Base-by-base conservation (phyloP, 2,888 invertebrate species). In the Tipula unca region DNA sequence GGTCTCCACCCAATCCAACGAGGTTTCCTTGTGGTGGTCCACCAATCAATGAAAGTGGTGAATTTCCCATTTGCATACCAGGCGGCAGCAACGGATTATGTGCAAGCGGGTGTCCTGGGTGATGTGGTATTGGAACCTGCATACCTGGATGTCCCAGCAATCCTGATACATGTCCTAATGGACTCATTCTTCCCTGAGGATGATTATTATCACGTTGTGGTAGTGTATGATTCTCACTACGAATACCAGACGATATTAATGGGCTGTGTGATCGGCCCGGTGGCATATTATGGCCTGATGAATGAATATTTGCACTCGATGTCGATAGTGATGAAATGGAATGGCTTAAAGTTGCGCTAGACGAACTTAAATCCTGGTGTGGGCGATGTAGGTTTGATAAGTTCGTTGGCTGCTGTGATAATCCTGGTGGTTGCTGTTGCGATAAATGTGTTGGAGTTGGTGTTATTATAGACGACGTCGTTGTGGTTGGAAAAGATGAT, bases 401-500 rank as follows among this genome's bases (percentile, higher is more conserved):
- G 87, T 88, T 90, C 85, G 86, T 87, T 20, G 87, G 87, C 69
- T 88, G 90, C 85, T 86, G 87, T 14, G 87, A 86, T 83, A 86
- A 48, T 29, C 42, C 83, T 1, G 83, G 29, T 69, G 86, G 54
- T 8, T 87, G 87, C 85, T 89, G 90, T 86, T 89, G 87, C 13
- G 86, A 83, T n/a, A 86, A 86, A 1, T 88, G 88, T 3, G 88
- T 90, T 1, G 89, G 88, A 32, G 88, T 88, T 1, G 91, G 91
- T 10, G 92, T 90, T 86, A 92, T 90, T 86, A 92, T 90, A 6
- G 90, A 89, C 54, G 87, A 86, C 20, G 87, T 69, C 36, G 86
- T 87, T 1, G 89, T 89, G 4, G 90, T 90, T 87, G 92, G 92
- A 84, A 92, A 92, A 85, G 92, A 91, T 86, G 93, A 91, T 20